phyloP scores from a whole-genome alignment of 2,113 vertebrate genomes.

The Natator depressus region DNA sequence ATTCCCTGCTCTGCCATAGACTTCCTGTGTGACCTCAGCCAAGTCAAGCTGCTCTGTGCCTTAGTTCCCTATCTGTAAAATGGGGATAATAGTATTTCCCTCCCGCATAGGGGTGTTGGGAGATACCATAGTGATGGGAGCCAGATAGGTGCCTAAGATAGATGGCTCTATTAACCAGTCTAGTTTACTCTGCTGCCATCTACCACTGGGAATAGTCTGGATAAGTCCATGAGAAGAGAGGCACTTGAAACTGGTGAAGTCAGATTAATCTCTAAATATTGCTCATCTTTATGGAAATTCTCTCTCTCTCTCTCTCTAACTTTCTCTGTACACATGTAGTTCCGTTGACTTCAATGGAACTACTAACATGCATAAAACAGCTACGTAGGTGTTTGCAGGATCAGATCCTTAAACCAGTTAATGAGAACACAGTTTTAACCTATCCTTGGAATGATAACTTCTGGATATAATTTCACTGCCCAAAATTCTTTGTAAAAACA shows the following conservation, averaged over 20 bases:
- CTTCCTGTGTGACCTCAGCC: not conserved
- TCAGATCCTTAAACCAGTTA: not conserved
- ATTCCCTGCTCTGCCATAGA: not conserved
- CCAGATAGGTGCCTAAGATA: not conserved
- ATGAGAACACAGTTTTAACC: not conserved
- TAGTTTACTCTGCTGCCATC: fast-evolving
- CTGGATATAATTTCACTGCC: not conserved
- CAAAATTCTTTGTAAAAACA: not conserved
- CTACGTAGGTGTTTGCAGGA: not conserved
- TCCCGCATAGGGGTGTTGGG: not conserved
- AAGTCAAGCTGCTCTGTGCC: not conserved
- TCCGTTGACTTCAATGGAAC: not conserved
- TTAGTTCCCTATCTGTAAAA: not conserved
- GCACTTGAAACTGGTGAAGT: fast-evolving
- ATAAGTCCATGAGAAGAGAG: not conserved
- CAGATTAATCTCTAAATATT: not conserved
- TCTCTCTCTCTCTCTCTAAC: fast-evolving
- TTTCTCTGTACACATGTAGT: fast-evolving
- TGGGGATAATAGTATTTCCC: not conserved
- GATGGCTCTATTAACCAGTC: fast-evolving
- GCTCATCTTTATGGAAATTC: not conserved
- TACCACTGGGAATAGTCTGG: not conserved
- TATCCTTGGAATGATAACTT: not conserved
- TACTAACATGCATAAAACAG: not conserved
- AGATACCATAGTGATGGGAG: not conserved